Conservation (phyloP, 2,113 vertebrate genomes). For the Nannobrachium achirus region DNA sequence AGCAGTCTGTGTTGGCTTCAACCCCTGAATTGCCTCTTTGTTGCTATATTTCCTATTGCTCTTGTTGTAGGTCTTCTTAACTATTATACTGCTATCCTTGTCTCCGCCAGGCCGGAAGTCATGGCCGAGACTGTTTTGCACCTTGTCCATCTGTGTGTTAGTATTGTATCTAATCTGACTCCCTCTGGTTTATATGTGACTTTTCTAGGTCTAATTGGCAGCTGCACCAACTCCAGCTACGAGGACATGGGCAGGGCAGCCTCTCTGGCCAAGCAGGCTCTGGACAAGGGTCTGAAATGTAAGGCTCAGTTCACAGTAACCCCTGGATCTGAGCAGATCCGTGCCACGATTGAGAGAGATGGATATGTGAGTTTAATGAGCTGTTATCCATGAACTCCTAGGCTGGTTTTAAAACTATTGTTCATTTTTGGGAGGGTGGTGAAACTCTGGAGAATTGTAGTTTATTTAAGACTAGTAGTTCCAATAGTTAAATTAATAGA, state of each 20-base stretch:
- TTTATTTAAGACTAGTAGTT: neutral
- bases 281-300: conserved; percentile 88
- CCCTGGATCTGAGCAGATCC: conserved; percentile 94
- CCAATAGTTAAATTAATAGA: too few species aligned
- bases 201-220: conserved; percentile 90
- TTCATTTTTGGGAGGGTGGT: neutral
- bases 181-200: neutral
- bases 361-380: conserved; percentile 87
- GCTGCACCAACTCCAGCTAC: conserved; percentile 97
- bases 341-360: conserved; percentile 93
- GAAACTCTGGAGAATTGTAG: too few species aligned
- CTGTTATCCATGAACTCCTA: too few species aligned
- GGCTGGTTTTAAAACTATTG: neutral
- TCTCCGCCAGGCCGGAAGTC: too few species aligned
- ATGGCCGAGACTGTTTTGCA: too few species aligned
- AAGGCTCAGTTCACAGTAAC: conserved; percentile 94
- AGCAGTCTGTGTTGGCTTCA: too few species aligned
- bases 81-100: too few species aligned
- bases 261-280: conserved; percentile 91
- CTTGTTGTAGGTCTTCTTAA: too few species aligned
- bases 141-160: too few species aligned
- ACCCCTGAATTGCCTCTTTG: too few species aligned
- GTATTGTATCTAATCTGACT: too few species aligned
- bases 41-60: too few species aligned
- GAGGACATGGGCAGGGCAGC: conserved; percentile 95